Conservation (phyloP, 2,797 vertebrate species). For the Sylvilagus floridanus region DNA sequence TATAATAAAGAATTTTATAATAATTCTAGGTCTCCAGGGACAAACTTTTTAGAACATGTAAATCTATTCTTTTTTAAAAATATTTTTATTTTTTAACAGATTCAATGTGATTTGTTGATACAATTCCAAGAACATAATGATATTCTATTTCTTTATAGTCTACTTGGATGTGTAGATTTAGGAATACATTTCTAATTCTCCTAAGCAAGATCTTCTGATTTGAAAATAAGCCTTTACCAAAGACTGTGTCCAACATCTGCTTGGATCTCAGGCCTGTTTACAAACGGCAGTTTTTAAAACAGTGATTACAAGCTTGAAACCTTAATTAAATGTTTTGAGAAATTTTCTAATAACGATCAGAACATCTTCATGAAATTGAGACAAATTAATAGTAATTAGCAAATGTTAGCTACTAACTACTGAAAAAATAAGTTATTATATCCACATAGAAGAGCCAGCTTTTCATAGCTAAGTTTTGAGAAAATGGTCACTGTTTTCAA, state of each 20-base stretch:
- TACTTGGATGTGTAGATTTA: neutral
- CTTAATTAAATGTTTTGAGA: slow-evolving; percentile 67
- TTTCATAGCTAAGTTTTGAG: slow-evolving; percentile 57
- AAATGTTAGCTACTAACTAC: slow-evolving; percentile 57
- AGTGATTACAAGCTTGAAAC: slow-evolving; percentile 41
- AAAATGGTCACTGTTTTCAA: slow-evolving; percentile 52
- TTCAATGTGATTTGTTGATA: too few relatives aligned
- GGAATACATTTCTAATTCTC: slow-evolving; percentile 11
- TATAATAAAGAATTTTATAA: neutral
- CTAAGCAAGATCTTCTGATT: neutral
- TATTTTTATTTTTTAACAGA: too few relatives aligned
- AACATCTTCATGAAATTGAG: slow-evolving; percentile 60
- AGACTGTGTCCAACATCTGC: neutral
- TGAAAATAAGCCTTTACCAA: neutral
- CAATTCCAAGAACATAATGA: too few relatives aligned
- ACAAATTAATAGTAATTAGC: slow-evolving; percentile 68
- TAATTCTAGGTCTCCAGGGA: neutral
- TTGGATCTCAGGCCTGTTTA: neutral
- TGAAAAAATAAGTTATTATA: slow-evolving; percentile 67
- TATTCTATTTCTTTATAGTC: neutral
- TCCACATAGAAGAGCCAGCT: neutral
- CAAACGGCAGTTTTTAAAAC: slow-evolving; percentile 25
- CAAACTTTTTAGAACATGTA: neutral
- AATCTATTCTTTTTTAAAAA: neutral
- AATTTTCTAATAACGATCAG: slow-evolving; percentile 65